Evolutionary conservation across 1,140 invertebrate genomes (phyloP), one percentile per base, ranked within the genome.

Genomic region (Neelides sp.): DNA sequence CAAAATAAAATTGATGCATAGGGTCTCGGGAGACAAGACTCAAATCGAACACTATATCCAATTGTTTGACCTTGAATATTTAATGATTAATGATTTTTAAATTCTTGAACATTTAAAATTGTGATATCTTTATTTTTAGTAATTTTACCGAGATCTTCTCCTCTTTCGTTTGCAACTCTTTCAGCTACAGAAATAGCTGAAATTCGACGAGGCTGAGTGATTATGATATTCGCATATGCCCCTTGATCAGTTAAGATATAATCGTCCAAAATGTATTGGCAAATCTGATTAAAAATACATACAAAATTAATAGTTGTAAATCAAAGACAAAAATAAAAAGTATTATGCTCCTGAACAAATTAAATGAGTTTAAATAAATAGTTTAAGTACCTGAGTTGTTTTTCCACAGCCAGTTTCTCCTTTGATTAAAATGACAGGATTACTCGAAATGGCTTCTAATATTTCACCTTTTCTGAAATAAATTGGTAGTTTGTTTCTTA

Each of bases 211-310:
- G 94, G 94, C 62, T 97, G 92, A 0, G 93, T 97, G 12, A 94
- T 83, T 51, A 89, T 81, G 41, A 97, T 82, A 65, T 88, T 82
- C 60, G 85, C 83, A 71, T 80, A 79, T 23, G 80, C 78, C 47
- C 86, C 80, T 68, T 85, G 79, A 0, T 83, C 82, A 2, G 78
- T 83, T n/a, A 78, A 75, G 17, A 95, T 80, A 63, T 89, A 95
- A 64, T 94, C 86, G 66, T 98, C 93, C 40, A 98, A 66, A 61
- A 99, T 93, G 65, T 90, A 97, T 63, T 98, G 94, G 50, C 89
- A 93, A 35, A 93, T 84, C 74, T 88, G 75, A 24, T 55, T 32
- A 24, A 48, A 51, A 20, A 30, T n/a, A n/a, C n/a, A 20, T 20
- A 44, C 4, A 53, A 24, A 37, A 22, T 32, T 27, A 23, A 45